Base-by-base conservation (phyloP, 2,888 invertebrate species). In the Julus scandinavius region DNA sequence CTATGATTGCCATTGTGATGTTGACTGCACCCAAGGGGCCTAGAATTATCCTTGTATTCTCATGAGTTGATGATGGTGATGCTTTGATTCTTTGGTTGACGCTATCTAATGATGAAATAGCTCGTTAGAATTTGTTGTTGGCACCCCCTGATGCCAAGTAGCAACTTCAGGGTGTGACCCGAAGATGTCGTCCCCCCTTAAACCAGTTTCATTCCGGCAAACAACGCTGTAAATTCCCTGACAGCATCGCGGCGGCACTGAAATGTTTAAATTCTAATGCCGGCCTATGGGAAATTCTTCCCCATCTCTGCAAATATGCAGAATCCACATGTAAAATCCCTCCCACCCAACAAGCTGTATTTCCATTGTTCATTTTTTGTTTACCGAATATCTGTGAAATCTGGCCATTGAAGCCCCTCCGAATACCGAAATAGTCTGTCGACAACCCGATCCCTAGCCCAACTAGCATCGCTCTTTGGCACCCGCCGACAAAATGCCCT, bases 21-120 rank as follows among this genome's bases (percentile, higher is more conserved):
- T 87, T 87, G 72, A 63, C 80, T 80, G 45, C 83, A 40, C 49
- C 80, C 80, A 29, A 80, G 83, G 72, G 87, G 72, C 87, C 87
- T 87, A 87, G 58, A 87, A 54, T 87, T 87, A 87, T 87, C 87
- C 80, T 87, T 87, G 87, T 80, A n/a, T 50, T 80, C 87, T 41
- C 83, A 63, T 87, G 87, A 41, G 80, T 80, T 87, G 87, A 87
- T 87, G 87, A 86, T 86, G 86, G 50, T 87, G 87, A 87, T 58
- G 87, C 45, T 87, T 54, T 87, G 87, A 87, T 87, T 54, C 87
- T 85, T 85, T 85, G 72, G 72, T 72, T 72, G 85, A 85, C 41
- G 85, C 85, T 15, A 20, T 85, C 45, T 85, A 49, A 49, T 85
- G 41, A 85, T 85, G 49, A 85, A 85, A 49, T 85, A 85, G 85